These are phyloP conservation scores for Augochlorella aurata DNA, from an alignment of 2,888 invertebrate genomes.

Conservation along the genomic window DNA sequence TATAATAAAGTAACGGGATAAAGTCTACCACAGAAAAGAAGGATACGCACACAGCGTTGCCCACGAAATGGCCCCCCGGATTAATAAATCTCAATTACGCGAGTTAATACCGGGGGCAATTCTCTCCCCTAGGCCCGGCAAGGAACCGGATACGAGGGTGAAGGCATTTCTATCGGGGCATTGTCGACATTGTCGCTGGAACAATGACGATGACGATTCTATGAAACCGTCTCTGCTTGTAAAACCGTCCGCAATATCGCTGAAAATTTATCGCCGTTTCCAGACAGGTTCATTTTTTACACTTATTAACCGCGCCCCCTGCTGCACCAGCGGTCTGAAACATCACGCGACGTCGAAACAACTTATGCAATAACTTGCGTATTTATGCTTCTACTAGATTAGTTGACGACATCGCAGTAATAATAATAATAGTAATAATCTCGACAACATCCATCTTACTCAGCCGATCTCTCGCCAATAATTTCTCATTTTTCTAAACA, in stretches of 20 bases:
- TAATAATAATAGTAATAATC: no score
- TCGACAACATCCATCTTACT: no score
- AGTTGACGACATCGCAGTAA: no score
- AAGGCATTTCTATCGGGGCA: constrained; percentile 70
- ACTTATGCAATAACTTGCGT: no score
- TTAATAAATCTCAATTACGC: constrained; percentile 82
- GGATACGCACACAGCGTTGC: constrained; percentile 62
- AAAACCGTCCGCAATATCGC: constrained; percentile 38
- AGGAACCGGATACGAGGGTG: constrained; percentile 73
- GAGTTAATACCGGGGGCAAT: constrained; percentile 78
- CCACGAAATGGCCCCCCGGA: constrained; percentile 70
- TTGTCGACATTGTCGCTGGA: constrained; percentile 67
- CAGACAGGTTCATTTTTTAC: neutral
- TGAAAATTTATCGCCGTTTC: constrained; percentile 52
- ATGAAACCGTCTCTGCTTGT: constrained; percentile 52
- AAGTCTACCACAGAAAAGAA: constrained; percentile 50
- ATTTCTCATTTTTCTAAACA: no score
- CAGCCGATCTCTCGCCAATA: no score
- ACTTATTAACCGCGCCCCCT: neutral
- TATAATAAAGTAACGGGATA: constrained; percentile 58
- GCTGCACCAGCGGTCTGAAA: neutral
- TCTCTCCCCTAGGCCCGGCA: constrained; percentile 67
- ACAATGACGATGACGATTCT: constrained; percentile 72
- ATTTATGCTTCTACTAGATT: no score
- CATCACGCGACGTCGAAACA: no score